phyloP scores from a whole-genome alignment of 2,888 invertebrate genomes.

The Melanargia galathea region DNA sequence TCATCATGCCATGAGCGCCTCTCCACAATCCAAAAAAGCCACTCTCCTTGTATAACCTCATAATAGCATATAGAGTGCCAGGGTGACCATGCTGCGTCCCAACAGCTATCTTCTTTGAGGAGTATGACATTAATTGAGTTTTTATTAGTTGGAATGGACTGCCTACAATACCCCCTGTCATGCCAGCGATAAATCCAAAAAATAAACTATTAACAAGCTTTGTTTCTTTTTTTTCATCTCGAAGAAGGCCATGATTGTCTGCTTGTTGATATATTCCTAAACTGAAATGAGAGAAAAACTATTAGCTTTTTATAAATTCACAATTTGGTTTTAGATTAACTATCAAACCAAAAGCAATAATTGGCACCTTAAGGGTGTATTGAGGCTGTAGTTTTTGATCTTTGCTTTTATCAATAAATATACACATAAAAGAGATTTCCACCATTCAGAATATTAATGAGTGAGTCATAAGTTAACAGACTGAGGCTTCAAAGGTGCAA shows the following conservation, averaged over 20 bases:
- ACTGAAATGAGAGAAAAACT: slow-evolving; percentile 60
- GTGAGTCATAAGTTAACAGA: too few species aligned
- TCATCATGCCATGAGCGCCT: slow-evolving; percentile 88
- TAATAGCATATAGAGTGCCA: slow-evolving; percentile 85
- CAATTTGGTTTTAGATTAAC: not conserved
- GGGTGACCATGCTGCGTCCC: slow-evolving; percentile 92
- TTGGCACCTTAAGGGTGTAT: not conserved
- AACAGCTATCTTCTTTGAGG: slow-evolving; percentile 90
- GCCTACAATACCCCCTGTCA: slow-evolving; percentile 88
- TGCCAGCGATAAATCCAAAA: slow-evolving; percentile 90
- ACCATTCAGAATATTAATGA: too few species aligned
- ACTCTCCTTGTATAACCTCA: slow-evolving; percentile 80
- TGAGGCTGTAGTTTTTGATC: not conserved
- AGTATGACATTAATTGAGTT: slow-evolving; percentile 92
- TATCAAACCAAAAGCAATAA: not conserved
- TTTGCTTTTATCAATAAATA: not conserved
- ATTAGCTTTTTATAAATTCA: not conserved
- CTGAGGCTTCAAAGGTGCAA: too few species aligned
- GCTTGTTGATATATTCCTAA: slow-evolving; percentile 90
- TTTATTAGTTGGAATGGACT: slow-evolving; percentile 96
- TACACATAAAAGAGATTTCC: too few species aligned
- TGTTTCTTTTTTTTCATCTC: slow-evolving; percentile 85
- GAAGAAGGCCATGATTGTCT: slow-evolving; percentile 84
- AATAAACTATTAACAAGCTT: slow-evolving; percentile 85
- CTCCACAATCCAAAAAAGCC: slow-evolving; percentile 85